phyloP scores from a whole-genome alignment of 2,888 invertebrate genomes.

The Mallateleia sp. region DNA sequence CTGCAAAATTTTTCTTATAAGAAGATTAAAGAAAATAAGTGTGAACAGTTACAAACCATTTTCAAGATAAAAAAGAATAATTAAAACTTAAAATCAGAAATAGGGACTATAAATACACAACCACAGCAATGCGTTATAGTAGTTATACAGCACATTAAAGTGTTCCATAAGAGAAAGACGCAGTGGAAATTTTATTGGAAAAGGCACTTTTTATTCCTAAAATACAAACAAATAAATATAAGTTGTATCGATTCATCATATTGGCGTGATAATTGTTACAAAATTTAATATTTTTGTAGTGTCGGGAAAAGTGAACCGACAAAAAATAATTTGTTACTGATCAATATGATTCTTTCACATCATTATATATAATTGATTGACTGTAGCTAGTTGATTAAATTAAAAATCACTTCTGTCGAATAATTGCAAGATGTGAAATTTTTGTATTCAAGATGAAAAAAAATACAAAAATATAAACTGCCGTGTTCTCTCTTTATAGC shows the following conservation, averaged over 20 bases:
- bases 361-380: not conserved
- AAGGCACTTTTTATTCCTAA: conserved; percentile 17
- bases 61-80: not conserved
- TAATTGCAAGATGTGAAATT: not conserved
- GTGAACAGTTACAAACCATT: not conserved
- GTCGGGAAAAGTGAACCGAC: not conserved
- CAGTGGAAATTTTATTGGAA: not conserved
- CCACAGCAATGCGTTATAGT: not conserved
- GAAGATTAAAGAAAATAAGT: conserved; percentile 3
- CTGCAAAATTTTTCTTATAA: not conserved
- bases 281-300: conserved; percentile 38
- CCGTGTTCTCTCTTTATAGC: conserved; percentile 66
- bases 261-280: conserved; percentile 8
- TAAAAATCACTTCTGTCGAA: not conserved
- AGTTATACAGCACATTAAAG: conserved; percentile 36
- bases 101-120: conserved; percentile 18
- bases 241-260: not conserved
- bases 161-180: conserved; percentile 11
- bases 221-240: not conserved
- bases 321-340: conserved; percentile 16
- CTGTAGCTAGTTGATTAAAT: not conserved
- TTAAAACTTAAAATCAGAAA: conserved; percentile 19
- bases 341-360: not conserved
- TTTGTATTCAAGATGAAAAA: conserved; percentile 15
- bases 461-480: conserved; percentile 64